Evolutionary conservation across 23 tunicate genomes (phyloP).

Genomic region (Phallusia fumigata): DNA sequence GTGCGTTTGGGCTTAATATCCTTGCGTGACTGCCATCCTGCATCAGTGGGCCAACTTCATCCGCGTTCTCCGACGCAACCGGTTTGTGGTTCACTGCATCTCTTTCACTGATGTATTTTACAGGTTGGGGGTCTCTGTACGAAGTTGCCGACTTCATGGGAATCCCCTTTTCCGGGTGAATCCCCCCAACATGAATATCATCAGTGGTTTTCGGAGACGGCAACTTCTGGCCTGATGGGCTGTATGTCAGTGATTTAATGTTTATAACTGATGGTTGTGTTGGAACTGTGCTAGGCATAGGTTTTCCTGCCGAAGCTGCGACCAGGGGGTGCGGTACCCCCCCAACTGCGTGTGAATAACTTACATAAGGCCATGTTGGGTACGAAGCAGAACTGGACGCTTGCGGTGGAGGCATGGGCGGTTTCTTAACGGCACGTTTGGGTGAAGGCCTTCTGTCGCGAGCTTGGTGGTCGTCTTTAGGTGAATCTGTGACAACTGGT

Average conservation of each 20-base stretch:
- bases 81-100: constrained; percentile 7
- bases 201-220: background rate
- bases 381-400: background rate
- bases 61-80: background rate
- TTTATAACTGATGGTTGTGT: constrained; percentile 15
- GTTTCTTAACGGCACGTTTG: background rate
- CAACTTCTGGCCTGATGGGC: constrained; percentile 14
- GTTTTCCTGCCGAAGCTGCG: background rate
- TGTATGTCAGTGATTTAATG: constrained; percentile 50
- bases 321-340: background rate
- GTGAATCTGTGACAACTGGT: background rate
- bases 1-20: constrained; percentile 21
- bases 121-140: constrained; percentile 9
- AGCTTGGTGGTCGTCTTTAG: background rate
- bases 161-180: constrained; percentile 7
- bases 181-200: background rate
- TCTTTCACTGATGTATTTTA: constrained; percentile 51
- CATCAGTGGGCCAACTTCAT: constrained; percentile 55
- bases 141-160: constrained; percentile 17
- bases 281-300: background rate
- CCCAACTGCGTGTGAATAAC: background rate
- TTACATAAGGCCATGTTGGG: constrained; percentile 3
- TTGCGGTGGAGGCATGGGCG: background rate
- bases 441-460: background rate
- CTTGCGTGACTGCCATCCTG: constrained; percentile 68